Evolutionary conservation across 1,140 invertebrate species (phyloP).

Genomic region (Leptopilina clavipes): DNA sequence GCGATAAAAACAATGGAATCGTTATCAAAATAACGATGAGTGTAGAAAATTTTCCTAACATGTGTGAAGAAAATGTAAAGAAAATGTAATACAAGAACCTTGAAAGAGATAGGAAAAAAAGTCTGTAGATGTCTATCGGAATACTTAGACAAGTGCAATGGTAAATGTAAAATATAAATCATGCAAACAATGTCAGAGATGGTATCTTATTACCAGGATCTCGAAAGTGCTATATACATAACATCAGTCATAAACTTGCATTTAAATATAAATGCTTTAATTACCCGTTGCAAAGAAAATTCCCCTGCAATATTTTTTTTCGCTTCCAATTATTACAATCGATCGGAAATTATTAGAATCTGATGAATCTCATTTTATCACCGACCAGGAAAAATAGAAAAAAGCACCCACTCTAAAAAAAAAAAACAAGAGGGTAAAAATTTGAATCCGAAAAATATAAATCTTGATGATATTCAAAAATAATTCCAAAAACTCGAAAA

Average conservation of each 20-base stretch:
- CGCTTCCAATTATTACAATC: not conserved
- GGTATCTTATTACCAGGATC: slow-evolving; percentile 28
- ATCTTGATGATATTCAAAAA: no score
- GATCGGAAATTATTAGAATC: not conserved
- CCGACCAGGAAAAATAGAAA: no score
- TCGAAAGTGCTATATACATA: not conserved
- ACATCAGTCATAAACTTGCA: not conserved
- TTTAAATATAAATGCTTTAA: slow-evolving; percentile 1
- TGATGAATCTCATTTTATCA: no score
- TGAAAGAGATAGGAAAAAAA: not conserved
- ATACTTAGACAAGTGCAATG: not conserved
- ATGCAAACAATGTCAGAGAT: slow-evolving; percentile 28
- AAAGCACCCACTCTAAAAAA: no score
- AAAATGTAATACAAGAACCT: slow-evolving; percentile 11
- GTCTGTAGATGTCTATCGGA: slow-evolving; percentile 15
- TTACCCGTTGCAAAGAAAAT: not conserved
- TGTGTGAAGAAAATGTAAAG: not conserved
- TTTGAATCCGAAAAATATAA: no score
- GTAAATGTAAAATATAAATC: slow-evolving; percentile 31
- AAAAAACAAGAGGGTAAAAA: no score
- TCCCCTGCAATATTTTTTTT: not conserved
- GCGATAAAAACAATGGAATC: no score
- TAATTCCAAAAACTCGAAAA: no score
- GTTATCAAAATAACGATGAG: no score
- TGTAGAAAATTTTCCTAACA: no score